phyloP scores from a whole-genome alignment of 1,140 invertebrate genomes.

The Maniola jurtina region DNA sequence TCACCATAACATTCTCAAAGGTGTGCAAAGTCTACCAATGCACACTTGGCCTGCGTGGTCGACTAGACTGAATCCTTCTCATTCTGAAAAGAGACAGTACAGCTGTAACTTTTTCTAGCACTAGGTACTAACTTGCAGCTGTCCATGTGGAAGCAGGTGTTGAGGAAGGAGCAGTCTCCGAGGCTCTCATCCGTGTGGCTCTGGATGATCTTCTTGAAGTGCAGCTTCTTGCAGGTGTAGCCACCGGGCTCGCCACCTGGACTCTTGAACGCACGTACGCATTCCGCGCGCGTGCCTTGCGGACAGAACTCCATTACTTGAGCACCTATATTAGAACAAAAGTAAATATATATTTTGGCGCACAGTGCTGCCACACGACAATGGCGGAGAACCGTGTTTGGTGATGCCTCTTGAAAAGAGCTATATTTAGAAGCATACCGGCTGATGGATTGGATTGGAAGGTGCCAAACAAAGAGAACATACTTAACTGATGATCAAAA shows the following conservation, averaged over 20 bases:
- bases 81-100: too few species aligned
- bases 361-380: too few species aligned
- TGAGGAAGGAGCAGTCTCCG: conserved; percentile 98
- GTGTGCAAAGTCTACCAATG: too few species aligned
- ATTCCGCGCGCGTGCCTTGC: conserved; percentile 95
- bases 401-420: too few species aligned
- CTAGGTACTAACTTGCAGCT: conserved; percentile 89
- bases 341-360: not conserved
- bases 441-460: not conserved
- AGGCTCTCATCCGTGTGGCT: conserved; percentile 97
- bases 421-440: too few species aligned
- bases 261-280: conserved; percentile 82
- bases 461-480: not conserved
- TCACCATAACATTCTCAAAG: too few species aligned
- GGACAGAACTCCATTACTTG: conserved; percentile 98
- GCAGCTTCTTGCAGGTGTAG: conserved; percentile 89
- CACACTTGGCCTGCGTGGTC: too few species aligned
- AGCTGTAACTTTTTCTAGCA: not conserved
- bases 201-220: conserved; percentile 99
- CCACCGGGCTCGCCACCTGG: conserved; percentile 13
- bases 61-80: too few species aligned
- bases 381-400: too few species aligned
- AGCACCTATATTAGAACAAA: conserved; percentile 80
- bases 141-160: conserved; percentile 99
- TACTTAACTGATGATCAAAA: not conserved